A percentile compares a stretch with the other conserved stretches of the same genome.
Conservation (phyloP, 2,888 invertebrate genomes). For the Lycocerus yunnanus region DNA sequence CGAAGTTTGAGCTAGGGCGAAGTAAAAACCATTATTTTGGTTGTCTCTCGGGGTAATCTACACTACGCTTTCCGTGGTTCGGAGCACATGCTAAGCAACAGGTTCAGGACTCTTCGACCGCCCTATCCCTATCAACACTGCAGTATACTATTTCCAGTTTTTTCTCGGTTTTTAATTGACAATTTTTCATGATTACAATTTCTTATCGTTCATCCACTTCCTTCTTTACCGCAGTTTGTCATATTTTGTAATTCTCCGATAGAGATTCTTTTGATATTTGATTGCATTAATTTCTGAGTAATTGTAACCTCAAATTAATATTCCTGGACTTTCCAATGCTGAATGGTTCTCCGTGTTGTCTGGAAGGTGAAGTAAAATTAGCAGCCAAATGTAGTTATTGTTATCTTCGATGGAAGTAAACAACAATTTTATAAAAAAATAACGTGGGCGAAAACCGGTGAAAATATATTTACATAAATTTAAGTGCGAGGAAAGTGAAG, state of each 20-base stretch:
- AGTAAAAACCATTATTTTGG: too few species aligned
- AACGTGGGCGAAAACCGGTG: not conserved
- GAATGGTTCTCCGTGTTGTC: not conserved
- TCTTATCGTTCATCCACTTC: not conserved
- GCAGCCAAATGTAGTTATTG: not conserved
- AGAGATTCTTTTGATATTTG: not conserved
- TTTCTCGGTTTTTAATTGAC: not conserved
- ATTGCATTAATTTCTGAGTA: not conserved
- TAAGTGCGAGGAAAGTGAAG: slow-evolving; percentile 15
- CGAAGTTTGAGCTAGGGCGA: too few species aligned
- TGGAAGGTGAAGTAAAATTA: not conserved
- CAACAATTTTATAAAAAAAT: not conserved
- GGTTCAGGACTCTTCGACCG: too few species aligned
- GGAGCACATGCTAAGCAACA: too few species aligned
- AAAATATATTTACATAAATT: slow-evolving; percentile 9
- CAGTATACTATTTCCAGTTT: not conserved
- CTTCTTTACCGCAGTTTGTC: not conserved
- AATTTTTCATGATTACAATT: not conserved
- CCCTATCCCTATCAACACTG: too few species aligned
- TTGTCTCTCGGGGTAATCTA: too few species aligned
- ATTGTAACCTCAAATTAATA: not conserved
- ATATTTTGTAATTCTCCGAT: too few species aligned
- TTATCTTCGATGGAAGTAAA: not conserved
- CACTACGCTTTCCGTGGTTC: too few species aligned
- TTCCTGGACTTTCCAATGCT: not conserved